phyloP scores from a whole-genome alignment of 2,888 invertebrate species.

The Cartodere bifasciata region DNA sequence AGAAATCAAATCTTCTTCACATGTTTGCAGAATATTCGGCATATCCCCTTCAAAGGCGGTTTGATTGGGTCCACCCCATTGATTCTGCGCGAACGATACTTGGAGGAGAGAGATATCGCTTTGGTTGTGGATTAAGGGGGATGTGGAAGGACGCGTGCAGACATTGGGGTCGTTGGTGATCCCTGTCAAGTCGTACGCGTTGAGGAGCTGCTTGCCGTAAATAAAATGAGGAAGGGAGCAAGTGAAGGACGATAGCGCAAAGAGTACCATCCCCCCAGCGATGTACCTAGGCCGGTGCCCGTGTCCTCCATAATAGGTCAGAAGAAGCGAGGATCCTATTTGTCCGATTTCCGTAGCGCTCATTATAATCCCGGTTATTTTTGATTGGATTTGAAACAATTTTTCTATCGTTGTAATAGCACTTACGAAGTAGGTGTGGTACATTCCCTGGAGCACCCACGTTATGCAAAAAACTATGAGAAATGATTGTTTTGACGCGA shows the following conservation, averaged over 20 bases:
- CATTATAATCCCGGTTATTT: slow-evolving; percentile 79
- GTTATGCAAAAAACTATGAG: slow-evolving; percentile 78
- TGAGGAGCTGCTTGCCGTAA: slow-evolving; percentile 62
- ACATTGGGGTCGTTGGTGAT: slow-evolving; percentile 33
- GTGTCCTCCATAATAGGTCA: slow-evolving; percentile 83
- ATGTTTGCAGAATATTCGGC: slow-evolving; percentile 21
- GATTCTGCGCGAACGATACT: slow-evolving; percentile 8
- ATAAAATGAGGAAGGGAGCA: slow-evolving; percentile 81
- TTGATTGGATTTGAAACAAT: slow-evolving; percentile 81
- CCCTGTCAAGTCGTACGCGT: slow-evolving; percentile 37
- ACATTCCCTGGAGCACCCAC: slow-evolving; percentile 83
- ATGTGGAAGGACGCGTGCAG: slow-evolving; percentile 28
- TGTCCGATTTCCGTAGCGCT: slow-evolving; percentile 89
- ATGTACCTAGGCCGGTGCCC: slow-evolving; percentile 91
- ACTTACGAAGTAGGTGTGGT: slow-evolving; percentile 87
- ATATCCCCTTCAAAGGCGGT: slow-evolving; percentile 1
- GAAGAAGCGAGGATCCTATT: slow-evolving; percentile 74
- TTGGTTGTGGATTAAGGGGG: slow-evolving; percentile 16
- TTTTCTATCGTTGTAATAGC: slow-evolving; percentile 90
- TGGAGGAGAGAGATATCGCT: slow-evolving; percentile 7
- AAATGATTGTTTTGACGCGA: slow-evolving; percentile 81
- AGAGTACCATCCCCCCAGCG: slow-evolving; percentile 81
- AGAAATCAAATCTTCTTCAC: slow-evolving; percentile 41
- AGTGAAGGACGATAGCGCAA: slow-evolving; percentile 73
- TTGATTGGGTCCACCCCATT: slow-evolving; percentile 10